Percentiles rank a stretch among this genome's conserved stretches.
Evolutionary conservation across 1,140 invertebrate genomes (phyloP).

Genomic region (Rhopalosiphum padi): DNA sequence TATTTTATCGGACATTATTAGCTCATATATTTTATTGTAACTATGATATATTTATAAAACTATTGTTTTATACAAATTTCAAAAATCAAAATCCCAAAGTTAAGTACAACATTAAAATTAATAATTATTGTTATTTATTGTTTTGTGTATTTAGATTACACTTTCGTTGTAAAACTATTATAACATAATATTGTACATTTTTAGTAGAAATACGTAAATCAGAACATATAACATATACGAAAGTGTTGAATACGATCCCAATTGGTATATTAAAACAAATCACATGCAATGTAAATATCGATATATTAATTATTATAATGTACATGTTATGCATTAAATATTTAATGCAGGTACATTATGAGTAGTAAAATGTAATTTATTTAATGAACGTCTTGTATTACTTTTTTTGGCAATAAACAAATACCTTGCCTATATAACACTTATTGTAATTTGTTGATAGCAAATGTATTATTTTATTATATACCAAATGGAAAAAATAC

Average conservation of each 20-base stretch:
- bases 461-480: neutral
- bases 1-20: neutral
- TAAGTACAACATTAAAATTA: constrained; percentile 23
- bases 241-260: neutral
- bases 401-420: constrained; percentile 1
- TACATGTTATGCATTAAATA: neutral
- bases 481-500: neutral
- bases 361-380: constrained; percentile 6
- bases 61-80: neutral
- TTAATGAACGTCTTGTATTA: neutral
- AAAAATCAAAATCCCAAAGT: constrained; percentile 12
- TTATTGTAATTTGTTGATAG: neutral
- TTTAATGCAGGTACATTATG: neutral
- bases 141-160: constrained; percentile 23
- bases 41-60: constrained; percentile 2
- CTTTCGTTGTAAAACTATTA: constrained; percentile 13
- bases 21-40: neutral
- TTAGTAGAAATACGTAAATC: neutral
- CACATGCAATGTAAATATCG: neutral
- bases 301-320: neutral
- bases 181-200: constrained; percentile 7
- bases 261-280: neutral
- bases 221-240: neutral
- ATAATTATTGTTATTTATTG: constrained; percentile 14
- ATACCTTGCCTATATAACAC: neutral